Evolutionary conservation across 2,113 vertebrate species (phyloP), one percentile per base, ranked within the genome.

Genomic region (Oreochromis aureus): DNA sequence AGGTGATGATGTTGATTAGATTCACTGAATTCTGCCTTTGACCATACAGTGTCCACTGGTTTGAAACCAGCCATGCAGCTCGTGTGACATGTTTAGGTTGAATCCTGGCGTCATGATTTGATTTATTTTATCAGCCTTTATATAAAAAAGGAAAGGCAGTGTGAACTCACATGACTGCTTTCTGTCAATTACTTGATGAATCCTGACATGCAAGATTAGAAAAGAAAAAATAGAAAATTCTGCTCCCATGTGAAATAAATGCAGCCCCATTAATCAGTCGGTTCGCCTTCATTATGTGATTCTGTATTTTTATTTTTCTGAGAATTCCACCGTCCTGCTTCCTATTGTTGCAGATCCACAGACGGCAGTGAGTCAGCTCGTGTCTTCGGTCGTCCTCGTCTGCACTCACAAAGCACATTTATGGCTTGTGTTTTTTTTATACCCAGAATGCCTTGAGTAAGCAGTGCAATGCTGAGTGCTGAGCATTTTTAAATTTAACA

Each of bases 381-480:
- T 2, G 22, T 80, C 61, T 78, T 83, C 53, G 34, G 71, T 76
- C 44, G 6, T 82, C 84, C 56, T 51, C 19, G 0, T 32, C 24
- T 79, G 10, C 32, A 63, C 80, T 83, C 85, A 90, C 82, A 46
- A 79, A 53, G 76, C 89, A 61, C 61, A 39, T 66, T 66, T 39
- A 66, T 11, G 10, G n/a, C 58, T 4, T 66, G 11, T 16, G 12
- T 10, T 44, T 71, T 5, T 69, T 73, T 81, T 1, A 66, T 18
- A 73, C 88, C 85, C 90, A 86, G 34, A 87, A 81, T 78, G 24
- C 88, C 71, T 10, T 55, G 86, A 0, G 82, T 18, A 88, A 76
- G 86, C 44, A 46, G 54, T 46, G 30, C 16, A 22, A 19, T 10
- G 59, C 61, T 39, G 80, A 83, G 80, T 9, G 30, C 5, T 3